phyloP scores from a whole-genome alignment of 2,113 vertebrate species.

The Petroica traversi region DNA sequence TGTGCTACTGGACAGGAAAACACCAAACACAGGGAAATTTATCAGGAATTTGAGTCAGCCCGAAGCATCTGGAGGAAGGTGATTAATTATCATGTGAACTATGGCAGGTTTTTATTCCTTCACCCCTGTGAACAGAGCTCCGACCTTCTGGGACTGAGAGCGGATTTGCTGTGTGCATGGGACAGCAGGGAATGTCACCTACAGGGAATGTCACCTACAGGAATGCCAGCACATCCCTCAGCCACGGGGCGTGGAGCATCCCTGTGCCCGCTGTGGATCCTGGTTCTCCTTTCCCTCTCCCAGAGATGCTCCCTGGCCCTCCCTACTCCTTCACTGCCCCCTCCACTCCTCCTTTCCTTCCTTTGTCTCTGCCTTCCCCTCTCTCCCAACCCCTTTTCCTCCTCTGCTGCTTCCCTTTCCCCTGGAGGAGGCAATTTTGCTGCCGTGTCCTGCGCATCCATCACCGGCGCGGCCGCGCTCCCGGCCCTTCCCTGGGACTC shows the following conservation, averaged over 20 bases:
- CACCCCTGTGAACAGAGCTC: neutral
- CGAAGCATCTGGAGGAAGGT: neutral
- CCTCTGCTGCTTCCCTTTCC: neutral
- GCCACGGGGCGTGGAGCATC: neutral
- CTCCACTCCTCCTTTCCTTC: neutral
- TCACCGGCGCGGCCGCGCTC: neutral
- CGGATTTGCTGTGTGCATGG: neutral
- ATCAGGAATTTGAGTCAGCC: neutral
- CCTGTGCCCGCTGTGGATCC: accelerated
- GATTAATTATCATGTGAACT: neutral
- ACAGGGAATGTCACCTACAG: neutral
- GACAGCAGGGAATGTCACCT: neutral
- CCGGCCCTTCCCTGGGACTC: neutral
- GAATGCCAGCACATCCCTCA: neutral
- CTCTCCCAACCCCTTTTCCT: neutral
- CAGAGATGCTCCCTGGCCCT: neutral
- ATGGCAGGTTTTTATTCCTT: neutral
- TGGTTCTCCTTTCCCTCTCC: neutral
- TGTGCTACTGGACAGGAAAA: neutral
- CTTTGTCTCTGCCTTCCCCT: neutral
- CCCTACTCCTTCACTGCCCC: neutral
- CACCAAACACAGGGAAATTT: neutral
- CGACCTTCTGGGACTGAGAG: neutral
- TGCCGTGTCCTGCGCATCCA: neutral
- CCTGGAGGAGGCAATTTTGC: neutral